Evolutionary conservation across 1,140 invertebrate species (phyloP), one percentile per base, ranked within the genome.

Genomic region (Hesperophylax magnus): DNA sequence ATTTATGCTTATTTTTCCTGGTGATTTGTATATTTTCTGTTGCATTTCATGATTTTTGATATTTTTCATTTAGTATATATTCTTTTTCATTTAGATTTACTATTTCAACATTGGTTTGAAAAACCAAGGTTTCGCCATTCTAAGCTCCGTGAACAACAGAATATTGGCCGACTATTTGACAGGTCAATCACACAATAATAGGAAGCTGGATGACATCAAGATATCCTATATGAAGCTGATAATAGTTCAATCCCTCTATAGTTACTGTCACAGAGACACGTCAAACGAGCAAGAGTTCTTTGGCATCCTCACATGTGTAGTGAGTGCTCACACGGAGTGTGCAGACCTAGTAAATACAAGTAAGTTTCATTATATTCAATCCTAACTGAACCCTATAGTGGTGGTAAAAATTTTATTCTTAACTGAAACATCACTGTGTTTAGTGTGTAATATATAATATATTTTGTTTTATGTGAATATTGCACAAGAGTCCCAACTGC

Each of bases 151-250:
- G n/a, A 60, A 81, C 39, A 80, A 78, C 31, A 63, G 69, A 79
- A 84, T 84, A 47, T 17, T 69, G n/a, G 34, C 20, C 6, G 24
- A 47, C 6, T 78, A 72, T 69, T 78, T 78, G 3, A 53, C 39
- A 14, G 71, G 63, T 18, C 8, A 17, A 65, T n/a, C 52, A 17
- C 17, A 31, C n/a, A 74, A 18, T 24, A 63, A 61, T 27, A 67
- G 77, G 72, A 84, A 81, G 7, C 9, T 77, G 14, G 77, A 81
- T 22, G 24, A 81, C 67, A 72, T 84, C 8, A 79, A 81, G 63
- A 52, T 77, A 7, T 81, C 80, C 8, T 81, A 60, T 77, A 39
- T 63, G 9, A 84, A 84, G 75, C 65, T 84, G 20, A 80, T 72
- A 3, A 15, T 76, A 15, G 82, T 81, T 47, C 71, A 81, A 53